Conservation (phyloP, 2,113 vertebrate species). For the Hyperopisus bebe region DNA sequence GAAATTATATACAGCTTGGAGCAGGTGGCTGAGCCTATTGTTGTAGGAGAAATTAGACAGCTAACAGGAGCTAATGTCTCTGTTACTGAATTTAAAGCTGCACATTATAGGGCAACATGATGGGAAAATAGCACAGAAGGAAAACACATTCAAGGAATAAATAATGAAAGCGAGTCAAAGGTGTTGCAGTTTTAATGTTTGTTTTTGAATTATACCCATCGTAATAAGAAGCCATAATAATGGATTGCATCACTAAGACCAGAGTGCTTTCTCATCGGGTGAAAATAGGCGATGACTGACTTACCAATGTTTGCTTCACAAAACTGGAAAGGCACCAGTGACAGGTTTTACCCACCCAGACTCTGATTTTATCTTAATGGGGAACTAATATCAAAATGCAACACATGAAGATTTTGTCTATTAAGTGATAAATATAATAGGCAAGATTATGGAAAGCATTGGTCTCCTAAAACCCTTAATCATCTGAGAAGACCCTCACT, state of each 20-base stretch:
- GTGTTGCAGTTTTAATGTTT: neutral
- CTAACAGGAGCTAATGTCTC: conserved; percentile 7
- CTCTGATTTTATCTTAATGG: neutral
- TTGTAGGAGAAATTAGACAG: neutral
- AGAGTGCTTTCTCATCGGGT: neutral
- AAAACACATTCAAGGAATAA: neutral
- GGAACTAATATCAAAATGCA: neutral
- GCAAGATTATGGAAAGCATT: neutral
- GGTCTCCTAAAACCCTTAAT: neutral
- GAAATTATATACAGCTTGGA: neutral
- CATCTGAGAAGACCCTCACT: neutral
- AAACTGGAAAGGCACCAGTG: neutral
- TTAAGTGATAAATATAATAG: neutral
- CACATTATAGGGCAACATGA: neutral
- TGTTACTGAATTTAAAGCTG: conserved; percentile 10
- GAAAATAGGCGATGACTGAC: neutral
- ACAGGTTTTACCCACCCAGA: neutral
- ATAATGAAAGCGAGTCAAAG: neutral
- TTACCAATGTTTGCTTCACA: neutral
- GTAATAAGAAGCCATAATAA: neutral
- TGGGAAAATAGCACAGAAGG: neutral
- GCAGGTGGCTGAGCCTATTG: conserved; percentile 8
- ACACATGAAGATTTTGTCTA: neutral
- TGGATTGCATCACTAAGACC: neutral
- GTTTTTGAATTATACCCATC: neutral